These are phyloP conservation scores for Delia radicum DNA, from an alignment of 1,140 invertebrate species.

Conservation along the genomic window DNA sequence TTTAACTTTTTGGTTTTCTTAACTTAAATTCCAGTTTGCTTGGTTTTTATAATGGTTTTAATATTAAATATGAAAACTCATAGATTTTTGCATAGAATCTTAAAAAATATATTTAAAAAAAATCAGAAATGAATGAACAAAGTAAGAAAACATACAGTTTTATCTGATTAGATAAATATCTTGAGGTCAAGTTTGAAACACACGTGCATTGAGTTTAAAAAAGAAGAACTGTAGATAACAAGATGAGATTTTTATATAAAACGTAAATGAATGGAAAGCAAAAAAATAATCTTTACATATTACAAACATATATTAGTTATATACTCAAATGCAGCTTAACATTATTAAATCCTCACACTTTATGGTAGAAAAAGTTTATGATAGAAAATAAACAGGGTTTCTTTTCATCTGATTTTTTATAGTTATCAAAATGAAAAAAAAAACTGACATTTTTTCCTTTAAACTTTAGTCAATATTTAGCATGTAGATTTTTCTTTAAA, in stretches of 20 bases:
- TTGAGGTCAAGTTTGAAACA: not conserved
- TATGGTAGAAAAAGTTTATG: not conserved
- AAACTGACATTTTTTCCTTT: not conserved
- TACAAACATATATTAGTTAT: no score
- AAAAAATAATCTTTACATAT: no score
- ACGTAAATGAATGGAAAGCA: no score
- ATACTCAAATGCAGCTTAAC: not conserved
- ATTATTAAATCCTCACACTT: not conserved
- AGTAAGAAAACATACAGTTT: not conserved
- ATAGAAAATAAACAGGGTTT: not conserved
- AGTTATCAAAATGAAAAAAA: no score
- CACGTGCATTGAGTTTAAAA: not conserved
- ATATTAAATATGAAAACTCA: not conserved
- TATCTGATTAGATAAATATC: slow-evolving; percentile 1
- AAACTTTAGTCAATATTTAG: not conserved
- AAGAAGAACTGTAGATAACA: no score
- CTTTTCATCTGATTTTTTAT: not conserved
- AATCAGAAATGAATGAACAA: not conserved
- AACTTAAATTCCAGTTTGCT: not conserved
- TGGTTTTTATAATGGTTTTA: not conserved
- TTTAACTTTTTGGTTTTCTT: not conserved
- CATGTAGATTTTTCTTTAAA: not conserved
- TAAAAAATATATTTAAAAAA: not conserved
- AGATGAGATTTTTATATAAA: no score
- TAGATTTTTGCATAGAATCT: not conserved